phyloP scores from a whole-genome alignment of 2,113 vertebrate genomes.

The Penelope pileata region DNA sequence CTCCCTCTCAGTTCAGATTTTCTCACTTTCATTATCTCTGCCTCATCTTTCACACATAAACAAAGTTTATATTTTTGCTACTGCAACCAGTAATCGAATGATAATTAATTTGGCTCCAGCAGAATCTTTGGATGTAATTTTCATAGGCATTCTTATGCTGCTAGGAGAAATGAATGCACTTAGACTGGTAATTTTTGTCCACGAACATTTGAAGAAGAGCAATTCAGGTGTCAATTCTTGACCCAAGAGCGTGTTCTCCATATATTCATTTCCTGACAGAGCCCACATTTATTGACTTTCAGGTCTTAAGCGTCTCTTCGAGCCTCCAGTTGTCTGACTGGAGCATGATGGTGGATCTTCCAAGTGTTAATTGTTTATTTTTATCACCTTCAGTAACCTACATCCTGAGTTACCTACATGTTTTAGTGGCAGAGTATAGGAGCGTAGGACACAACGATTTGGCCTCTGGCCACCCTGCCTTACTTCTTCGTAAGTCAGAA shows the following conservation, averaged over 20 bases:
- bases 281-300: not conserved
- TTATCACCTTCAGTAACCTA: not conserved
- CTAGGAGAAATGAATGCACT: not conserved
- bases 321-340: not conserved
- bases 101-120: not conserved
- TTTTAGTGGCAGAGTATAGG: not conserved
- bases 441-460: not conserved
- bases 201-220: not conserved
- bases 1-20: not conserved
- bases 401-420: not conserved
- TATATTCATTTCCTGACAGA: not conserved
- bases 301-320: not conserved
- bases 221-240: not conserved
- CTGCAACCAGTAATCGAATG: not conserved
- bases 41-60: not conserved
- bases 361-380: not conserved
- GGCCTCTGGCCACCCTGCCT: not conserved
- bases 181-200: not conserved
- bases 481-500: not conserved
- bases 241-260: not conserved
- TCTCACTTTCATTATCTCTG: not conserved
- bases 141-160: not conserved
- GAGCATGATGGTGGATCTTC: not conserved
- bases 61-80: not conserved
- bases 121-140: not conserved